These are phyloP conservation scores for Drosophila arawakana DNA, from an alignment of 1,140 invertebrate species.

Conservation along the genomic window DNA sequence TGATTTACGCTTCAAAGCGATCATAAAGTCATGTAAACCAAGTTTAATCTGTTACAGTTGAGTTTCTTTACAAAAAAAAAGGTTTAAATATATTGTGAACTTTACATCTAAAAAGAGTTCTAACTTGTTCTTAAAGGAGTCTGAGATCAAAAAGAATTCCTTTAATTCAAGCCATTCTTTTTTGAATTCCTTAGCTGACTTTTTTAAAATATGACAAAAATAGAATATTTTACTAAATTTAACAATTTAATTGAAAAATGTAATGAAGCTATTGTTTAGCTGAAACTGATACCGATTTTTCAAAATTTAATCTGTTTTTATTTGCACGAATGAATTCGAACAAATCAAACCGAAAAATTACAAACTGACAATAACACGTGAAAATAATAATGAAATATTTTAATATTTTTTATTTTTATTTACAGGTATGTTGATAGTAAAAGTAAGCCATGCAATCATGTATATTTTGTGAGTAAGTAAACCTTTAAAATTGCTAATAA, in stretches of 20 bases:
- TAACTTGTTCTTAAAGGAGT: too few relatives aligned
- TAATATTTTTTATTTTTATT: constrained; percentile 10
- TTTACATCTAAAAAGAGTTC: too few relatives aligned
- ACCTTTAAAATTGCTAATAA: constrained; percentile 21
- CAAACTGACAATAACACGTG: neutral
- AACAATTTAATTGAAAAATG: too few relatives aligned
- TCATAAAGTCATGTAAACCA: neutral
- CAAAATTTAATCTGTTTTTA: constrained; percentile 5
- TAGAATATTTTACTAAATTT: too few relatives aligned
- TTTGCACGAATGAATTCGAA: neutral
- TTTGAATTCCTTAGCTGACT: too few relatives aligned
- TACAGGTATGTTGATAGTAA: constrained; percentile 35
- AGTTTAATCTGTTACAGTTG: neutral
- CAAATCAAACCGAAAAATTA: neutral
- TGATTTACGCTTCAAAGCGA: neutral
- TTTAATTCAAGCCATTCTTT: too few relatives aligned
- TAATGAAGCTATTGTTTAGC: too few relatives aligned
- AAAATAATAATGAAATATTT: constrained; percentile 22
- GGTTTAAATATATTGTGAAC: too few relatives aligned
- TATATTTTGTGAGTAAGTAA: constrained; percentile 1
- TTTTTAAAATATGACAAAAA: too few relatives aligned
- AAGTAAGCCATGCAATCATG: neutral
- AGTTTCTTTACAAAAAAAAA: too few relatives aligned
- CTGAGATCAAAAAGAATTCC: too few relatives aligned
- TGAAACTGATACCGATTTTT: too few relatives aligned